Evolutionary conservation across 2,113 vertebrate species (phyloP).

Genomic region (Ceyx cyanopectus): DNA sequence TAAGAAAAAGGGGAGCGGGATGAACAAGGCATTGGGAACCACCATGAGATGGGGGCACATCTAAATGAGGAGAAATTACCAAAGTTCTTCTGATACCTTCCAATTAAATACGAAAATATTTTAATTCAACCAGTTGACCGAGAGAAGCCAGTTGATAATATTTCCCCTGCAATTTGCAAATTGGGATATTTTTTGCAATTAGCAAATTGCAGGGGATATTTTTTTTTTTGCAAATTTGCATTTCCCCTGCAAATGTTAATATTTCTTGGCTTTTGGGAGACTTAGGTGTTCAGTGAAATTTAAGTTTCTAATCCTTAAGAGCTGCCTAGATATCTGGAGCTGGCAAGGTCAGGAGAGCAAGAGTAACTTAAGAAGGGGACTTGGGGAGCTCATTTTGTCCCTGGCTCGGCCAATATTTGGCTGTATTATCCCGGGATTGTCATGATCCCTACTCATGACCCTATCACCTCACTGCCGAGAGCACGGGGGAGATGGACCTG

Average conservation of each 20-base stretch:
- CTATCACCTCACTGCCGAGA: too few species aligned
- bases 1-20: neutral
- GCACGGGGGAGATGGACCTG: neutral
- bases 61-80: neutral
- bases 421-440: neutral
- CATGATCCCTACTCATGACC: neutral
- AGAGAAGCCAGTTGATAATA: neutral
- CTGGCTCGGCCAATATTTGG: neutral
- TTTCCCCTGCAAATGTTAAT: neutral
- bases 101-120: neutral
- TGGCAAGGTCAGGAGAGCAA: fast-evolving
- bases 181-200: too few species aligned
- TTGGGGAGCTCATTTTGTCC: neutral
- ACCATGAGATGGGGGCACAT: neutral
- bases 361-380: too few species aligned
- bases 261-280: neutral
- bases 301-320: neutral
- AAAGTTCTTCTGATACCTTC: neutral
- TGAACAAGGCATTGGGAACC: neutral
- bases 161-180: neutral
- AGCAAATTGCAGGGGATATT: too few species aligned
- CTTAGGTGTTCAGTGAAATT: neutral
- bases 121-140: neutral
- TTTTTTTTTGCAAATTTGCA: too few species aligned
- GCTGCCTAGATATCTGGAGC: neutral